Evolutionary conservation across 2,797 vertebrate genomes (phyloP).

Genomic region (Ctenochaetus hawaiiensis): DNA sequence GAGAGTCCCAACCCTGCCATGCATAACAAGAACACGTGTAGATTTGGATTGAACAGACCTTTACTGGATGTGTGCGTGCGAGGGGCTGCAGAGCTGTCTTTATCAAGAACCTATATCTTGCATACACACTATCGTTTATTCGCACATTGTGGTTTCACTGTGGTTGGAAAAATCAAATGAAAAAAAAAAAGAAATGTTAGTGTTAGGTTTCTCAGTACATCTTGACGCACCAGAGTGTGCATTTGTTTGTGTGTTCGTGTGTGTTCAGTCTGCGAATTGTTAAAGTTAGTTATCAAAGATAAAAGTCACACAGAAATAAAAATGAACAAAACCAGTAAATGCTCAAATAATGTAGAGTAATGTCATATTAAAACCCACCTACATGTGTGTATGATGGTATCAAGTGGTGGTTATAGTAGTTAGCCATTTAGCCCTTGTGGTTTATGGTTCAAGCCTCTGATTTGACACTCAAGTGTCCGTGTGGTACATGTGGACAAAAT

Average conservation of each 20-base stretch:
- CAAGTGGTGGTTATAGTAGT: slow-evolving; percentile 1
- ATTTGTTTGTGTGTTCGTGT: not conserved
- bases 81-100: not conserved
- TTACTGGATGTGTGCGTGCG: not conserved
- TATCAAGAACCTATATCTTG: slow-evolving; percentile 14
- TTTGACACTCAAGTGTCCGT: not conserved
- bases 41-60: not conserved
- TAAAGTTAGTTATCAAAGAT: not conserved
- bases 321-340: not conserved
- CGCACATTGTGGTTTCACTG: slow-evolving; percentile 40
- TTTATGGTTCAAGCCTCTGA: slow-evolving; percentile 53
- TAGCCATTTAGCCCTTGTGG: slow-evolving; percentile 45
- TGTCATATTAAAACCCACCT: not conserved
- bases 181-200: slow-evolving; percentile 6
- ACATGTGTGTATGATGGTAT: not conserved
- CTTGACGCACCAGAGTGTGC: not conserved
- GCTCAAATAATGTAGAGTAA: not conserved
- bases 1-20: not conserved
- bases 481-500: slow-evolving; percentile 48
- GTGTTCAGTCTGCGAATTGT: not conserved
- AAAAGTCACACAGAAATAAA: not conserved
- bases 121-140: slow-evolving; percentile 20
- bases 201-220: slow-evolving; percentile 18
- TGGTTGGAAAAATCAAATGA: slow-evolving; percentile 53
- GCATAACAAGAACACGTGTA: not conserved